Conservation (phyloP, 1,140 invertebrate genomes). For the Lasioglossum albipes region DNA sequence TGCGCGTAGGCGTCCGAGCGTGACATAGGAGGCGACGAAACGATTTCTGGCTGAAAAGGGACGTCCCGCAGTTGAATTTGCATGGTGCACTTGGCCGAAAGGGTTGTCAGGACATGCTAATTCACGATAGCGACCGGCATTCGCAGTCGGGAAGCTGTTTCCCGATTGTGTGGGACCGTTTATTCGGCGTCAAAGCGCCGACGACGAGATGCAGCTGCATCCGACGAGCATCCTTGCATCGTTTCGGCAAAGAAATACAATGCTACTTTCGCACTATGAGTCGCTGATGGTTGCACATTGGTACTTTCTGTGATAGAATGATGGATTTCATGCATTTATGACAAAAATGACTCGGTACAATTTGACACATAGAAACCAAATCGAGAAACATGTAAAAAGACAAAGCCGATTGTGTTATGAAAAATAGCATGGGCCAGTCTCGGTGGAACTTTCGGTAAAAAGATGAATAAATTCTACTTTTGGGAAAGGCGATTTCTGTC, state of each 20-base stretch:
- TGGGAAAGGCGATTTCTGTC: background rate
- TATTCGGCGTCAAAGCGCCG: slow-evolving; percentile 7
- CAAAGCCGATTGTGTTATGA: too few relatives aligned
- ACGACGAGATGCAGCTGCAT: slow-evolving; percentile 21
- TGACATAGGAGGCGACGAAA: background rate
- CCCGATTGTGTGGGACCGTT: slow-evolving; percentile 17
- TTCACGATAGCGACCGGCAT: slow-evolving; percentile 45
- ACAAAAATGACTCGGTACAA: too few relatives aligned
- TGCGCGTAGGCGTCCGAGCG: background rate
- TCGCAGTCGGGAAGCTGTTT: slow-evolving; percentile 22
- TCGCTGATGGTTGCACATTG: background rate
- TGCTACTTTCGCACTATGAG: background rate
- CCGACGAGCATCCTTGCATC: background rate
- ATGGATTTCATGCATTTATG: too few relatives aligned
- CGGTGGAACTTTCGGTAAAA: background rate
- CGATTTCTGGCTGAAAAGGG: background rate
- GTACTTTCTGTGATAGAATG: too few relatives aligned
- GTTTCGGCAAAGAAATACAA: background rate
- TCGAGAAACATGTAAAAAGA: too few relatives aligned
- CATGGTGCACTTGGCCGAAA: slow-evolving; percentile 32
- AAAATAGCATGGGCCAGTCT: too few relatives aligned
- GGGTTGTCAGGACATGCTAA: slow-evolving; percentile 51
- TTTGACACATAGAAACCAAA: too few relatives aligned
- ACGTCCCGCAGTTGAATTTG: slow-evolving; percentile 46
- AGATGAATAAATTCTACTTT: background rate